Conservation (phyloP, 1,140 invertebrate genomes). For the Vanessa atalanta region DNA sequence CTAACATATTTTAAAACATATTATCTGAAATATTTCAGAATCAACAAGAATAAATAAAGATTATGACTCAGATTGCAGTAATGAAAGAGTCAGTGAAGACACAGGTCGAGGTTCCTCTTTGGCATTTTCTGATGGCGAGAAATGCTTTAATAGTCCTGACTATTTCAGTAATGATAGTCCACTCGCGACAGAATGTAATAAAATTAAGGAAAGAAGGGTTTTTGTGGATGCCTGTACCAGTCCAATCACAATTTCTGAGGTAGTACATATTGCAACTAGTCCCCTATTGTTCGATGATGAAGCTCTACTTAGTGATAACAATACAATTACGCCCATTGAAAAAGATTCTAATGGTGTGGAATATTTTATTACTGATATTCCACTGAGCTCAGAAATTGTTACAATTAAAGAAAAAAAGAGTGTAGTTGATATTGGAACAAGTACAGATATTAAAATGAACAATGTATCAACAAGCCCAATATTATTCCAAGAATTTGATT, state of each 20-base stretch:
- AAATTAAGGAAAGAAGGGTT: slow-evolving; percentile 34
- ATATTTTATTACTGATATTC: slow-evolving; percentile 40
- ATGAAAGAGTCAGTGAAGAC: slow-evolving; percentile 63
- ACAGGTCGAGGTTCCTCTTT: slow-evolving; percentile 66
- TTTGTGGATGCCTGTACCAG: slow-evolving; percentile 48
- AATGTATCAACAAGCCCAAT: slow-evolving; percentile 42
- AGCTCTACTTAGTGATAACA: slow-evolving; percentile 24
- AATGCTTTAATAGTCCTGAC: slow-evolving; percentile 62
- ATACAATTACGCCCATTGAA: background rate
- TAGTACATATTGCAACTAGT: slow-evolving; percentile 42
- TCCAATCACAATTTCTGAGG: slow-evolving; percentile 41
- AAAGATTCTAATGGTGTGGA: slow-evolving; percentile 21
- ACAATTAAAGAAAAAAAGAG: slow-evolving; percentile 43
- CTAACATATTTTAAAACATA: background rate
- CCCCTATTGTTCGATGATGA: slow-evolving; percentile 42
- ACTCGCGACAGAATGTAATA: slow-evolving; percentile 27
- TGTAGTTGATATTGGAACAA: slow-evolving; percentile 42
- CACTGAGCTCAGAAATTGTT: slow-evolving; percentile 41
- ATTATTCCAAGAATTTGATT: slow-evolving; percentile 1
- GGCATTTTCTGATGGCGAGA: slow-evolving; percentile 65
- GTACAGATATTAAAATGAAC: slow-evolving; percentile 32
- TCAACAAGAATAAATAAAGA: slow-evolving; percentile 37
- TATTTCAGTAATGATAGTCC: slow-evolving; percentile 48
- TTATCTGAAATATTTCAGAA: slow-evolving; percentile 34
- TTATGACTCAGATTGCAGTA: slow-evolving; percentile 50